These are phyloP conservation scores for Marcusenius ussheri DNA, from an alignment of 2,113 vertebrate species.

Conservation along the genomic window DNA sequence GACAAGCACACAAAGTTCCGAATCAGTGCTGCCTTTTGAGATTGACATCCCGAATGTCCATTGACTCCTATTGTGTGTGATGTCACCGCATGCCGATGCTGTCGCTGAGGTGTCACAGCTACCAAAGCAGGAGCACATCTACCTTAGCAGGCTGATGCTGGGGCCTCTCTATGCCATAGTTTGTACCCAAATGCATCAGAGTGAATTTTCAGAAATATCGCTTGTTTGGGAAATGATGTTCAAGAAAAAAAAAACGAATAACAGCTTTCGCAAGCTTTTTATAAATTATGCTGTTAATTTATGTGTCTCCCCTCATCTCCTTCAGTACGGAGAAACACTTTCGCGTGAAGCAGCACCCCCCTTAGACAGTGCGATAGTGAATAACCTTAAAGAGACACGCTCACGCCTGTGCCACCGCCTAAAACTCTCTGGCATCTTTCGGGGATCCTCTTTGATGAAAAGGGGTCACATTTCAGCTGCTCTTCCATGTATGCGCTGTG, in stretches of 20 bases:
- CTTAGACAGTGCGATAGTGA: not conserved
- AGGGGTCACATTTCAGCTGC: not conserved
- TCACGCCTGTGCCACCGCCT: not conserved
- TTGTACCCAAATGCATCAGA: not conserved
- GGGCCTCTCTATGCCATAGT: not conserved
- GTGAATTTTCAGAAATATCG: not conserved
- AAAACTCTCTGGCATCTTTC: not conserved
- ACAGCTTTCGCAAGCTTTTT: not conserved
- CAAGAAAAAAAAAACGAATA: not conserved
- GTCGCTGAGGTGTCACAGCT: not conserved
- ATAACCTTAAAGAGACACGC: not conserved
- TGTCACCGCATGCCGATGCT: not conserved
- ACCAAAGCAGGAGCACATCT: not conserved
- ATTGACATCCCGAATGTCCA: conserved; percentile 22
- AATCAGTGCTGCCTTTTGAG: conserved; percentile 21
- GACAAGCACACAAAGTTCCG: conserved; percentile 48
- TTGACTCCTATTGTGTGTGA: conserved; percentile 26
- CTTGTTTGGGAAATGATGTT: not conserved
- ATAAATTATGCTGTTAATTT: not conserved
- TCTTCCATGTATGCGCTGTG: not conserved
- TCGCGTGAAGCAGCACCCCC: not conserved
- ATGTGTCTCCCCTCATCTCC: not conserved
- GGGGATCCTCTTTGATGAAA: not conserved
- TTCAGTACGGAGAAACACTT: not conserved
- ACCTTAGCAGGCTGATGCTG: not conserved